Base-by-base conservation (phyloP, 2,888 invertebrate genomes). In the Hyposoter dolosus region DNA sequence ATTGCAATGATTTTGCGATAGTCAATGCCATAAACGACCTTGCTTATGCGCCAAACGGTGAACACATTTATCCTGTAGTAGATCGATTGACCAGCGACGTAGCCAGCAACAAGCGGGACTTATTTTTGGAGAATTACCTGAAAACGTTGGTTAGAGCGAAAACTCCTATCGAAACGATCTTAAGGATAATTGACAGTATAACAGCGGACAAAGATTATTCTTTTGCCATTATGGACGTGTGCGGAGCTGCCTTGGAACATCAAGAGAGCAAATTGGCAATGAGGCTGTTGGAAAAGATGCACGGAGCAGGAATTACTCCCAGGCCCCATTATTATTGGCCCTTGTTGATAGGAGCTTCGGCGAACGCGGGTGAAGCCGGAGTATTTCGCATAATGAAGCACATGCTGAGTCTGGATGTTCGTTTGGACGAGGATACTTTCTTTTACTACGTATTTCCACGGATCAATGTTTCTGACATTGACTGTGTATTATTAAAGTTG, bases 311-410 rank as follows among this genome's bases (percentile, higher is more conserved):
- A 0, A 89, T 95, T 87, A 92, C 94, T 0, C 19, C 96, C 5
- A 94, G 96, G 19, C 95, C 96, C 0, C 96, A 97, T 88, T 97
- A 95, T 91, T 96, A 96, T 91, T 96, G 96, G 96, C 96, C 96
- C 0, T 92, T 96, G 75, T 84, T 97, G 68, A 74, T 96, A 28
- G 94, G 95, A 1, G 94, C 94, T 10, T 94, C 95, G 0, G 94
- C 94, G 71, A 93, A 92, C 32, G 94, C 94, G 79, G 96, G 96
- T 0, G 96, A 96, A 87, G 94, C 93, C 90, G 95, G 95, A 47
- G 93, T 96, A 85, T 94, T 96, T 89, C 94, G 95, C 47, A 94
- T 95, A 0, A 88, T 97, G 1, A 90, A 94, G 69, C 94, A 94
- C 45, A 96, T 96, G 96, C 89, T 94, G 0, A 90, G 93, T 1